Percentiles rank a stretch among this genome's conserved stretches.
Evolutionary conservation across 1,140 invertebrate genomes (phyloP).

Genomic region (Zophobas atratus): DNA sequence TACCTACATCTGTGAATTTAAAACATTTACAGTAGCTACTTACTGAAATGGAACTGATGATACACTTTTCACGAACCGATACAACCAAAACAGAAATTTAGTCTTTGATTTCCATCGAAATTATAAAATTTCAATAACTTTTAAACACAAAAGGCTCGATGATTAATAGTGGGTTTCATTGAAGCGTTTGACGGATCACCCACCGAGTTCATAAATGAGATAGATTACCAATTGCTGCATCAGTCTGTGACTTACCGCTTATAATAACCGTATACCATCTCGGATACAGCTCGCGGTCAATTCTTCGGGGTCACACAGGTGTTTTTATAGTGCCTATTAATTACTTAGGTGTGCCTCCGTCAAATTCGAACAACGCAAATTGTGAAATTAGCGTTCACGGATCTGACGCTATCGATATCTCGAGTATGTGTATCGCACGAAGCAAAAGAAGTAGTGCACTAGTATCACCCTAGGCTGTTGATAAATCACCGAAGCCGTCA

Average conservation of each 20-base stretch:
- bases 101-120: too few species aligned
- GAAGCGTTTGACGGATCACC: background rate
- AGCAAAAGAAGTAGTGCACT: background rate
- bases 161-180: conserved; percentile 4
- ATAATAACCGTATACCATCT: background rate
- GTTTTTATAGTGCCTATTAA: conserved; percentile 22
- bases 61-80: too few species aligned
- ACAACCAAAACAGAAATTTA: too few species aligned
- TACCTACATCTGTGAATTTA: too few species aligned
- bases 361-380: background rate
- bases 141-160: background rate
- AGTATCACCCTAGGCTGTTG: conserved; percentile 17
- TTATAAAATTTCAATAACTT: too few species aligned
- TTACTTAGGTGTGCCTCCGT: conserved; percentile 29
- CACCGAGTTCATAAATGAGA: conserved; percentile 13
- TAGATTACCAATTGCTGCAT: conserved; percentile 18
- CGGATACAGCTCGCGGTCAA: conserved; percentile 40
- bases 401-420: background rate
- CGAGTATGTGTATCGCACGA: background rate
- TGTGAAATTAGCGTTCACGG: conserved; percentile 15
- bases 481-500: conserved; percentile 40
- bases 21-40: too few species aligned
- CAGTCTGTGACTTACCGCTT: conserved; percentile 16
- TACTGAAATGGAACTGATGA: too few species aligned
- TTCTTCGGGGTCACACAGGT: conserved; percentile 50